phyloP scores from a whole-genome alignment of 2,888 invertebrate genomes.

The Nemotelus pantherinus region DNA sequence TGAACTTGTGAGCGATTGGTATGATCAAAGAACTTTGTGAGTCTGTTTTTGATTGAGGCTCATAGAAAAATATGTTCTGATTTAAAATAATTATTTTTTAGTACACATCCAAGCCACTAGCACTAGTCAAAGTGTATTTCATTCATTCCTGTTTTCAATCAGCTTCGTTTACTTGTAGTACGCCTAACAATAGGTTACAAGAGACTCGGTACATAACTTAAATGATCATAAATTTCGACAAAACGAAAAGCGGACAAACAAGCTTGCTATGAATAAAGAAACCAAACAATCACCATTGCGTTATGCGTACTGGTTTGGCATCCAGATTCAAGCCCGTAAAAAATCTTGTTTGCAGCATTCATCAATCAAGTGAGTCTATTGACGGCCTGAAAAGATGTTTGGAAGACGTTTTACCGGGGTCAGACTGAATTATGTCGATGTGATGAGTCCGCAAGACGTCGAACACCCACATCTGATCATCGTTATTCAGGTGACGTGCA shows the following conservation, averaged over 20 bases:
- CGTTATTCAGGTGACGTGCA: slow-evolving; percentile 17
- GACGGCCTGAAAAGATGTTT: slow-evolving; percentile 41
- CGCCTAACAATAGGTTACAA: slow-evolving; percentile 44
- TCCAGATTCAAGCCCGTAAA: slow-evolving; percentile 34
- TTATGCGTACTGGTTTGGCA: background rate
- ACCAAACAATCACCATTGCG: slow-evolving; percentile 26
- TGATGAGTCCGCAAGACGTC: slow-evolving; percentile 38
- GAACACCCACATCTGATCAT: slow-evolving; percentile 40
- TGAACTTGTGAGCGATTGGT: background rate
- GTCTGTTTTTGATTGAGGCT: too few species aligned
- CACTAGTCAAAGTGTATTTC: slow-evolving; percentile 7
- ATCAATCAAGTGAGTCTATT: slow-evolving; percentile 48
- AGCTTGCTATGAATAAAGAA: slow-evolving; percentile 8
- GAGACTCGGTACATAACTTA: slow-evolving; percentile 48
- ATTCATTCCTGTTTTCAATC: slow-evolving; percentile 44
- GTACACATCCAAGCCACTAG: too few species aligned
- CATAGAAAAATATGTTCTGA: too few species aligned
- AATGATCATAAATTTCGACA: slow-evolving; percentile 48
- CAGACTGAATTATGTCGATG: slow-evolving; percentile 39
- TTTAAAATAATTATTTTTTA: too few species aligned
- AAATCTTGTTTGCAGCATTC: slow-evolving; percentile 45
- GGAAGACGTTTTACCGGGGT: slow-evolving; percentile 36
- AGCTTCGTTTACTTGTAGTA: slow-evolving; percentile 26
- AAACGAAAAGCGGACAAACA: slow-evolving; percentile 21
- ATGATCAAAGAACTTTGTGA: too few species aligned